A percentile compares a stretch with the other conserved stretches of the same genome.
Evolutionary conservation across 30 jellyfish, hydroid and myxozoan genomes (phyloP).

Genomic region (Mastigias papua): DNA sequence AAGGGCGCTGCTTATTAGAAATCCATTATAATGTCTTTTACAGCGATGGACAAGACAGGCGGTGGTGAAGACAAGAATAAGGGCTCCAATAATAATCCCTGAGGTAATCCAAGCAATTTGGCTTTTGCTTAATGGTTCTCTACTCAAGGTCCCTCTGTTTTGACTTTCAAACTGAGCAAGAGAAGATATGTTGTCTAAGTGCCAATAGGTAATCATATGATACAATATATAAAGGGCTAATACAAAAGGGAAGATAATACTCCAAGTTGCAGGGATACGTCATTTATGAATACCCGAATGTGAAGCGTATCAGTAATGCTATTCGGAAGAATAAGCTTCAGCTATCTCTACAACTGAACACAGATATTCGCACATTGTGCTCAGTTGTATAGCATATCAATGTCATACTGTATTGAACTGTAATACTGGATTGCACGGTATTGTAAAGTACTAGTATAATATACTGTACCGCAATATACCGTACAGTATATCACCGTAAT

Average conservation of each 20-base stretch:
- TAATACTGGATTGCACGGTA: background rate
- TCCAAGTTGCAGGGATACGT: too few species aligned
- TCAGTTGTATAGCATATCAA: too few species aligned
- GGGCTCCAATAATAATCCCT: constrained; percentile 82
- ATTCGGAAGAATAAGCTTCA: too few species aligned
- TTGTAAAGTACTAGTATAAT: background rate
- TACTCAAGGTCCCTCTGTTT: constrained; percentile 7
- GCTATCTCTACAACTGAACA: too few species aligned
- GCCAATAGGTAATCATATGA: background rate
- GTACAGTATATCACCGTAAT: background rate
- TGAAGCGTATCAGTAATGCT: too few species aligned
- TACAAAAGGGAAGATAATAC: too few species aligned
- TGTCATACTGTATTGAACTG: background rate
- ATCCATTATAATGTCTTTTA: constrained; percentile 61
- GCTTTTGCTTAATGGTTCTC: constrained; percentile 68
- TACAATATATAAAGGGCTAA: too few species aligned
- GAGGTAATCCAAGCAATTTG: constrained; percentile 82
- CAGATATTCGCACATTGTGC: too few species aligned
- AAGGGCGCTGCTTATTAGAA: constrained; percentile 61
- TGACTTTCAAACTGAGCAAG: constrained; percentile 2
- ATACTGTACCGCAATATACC: background rate
- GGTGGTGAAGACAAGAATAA: constrained; percentile 61
- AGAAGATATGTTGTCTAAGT: too few species aligned
- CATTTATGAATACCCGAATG: too few species aligned
- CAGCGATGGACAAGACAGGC: constrained; percentile 67